A percentile compares a stretch with the other conserved stretches of the same genome.
These are phyloP conservation scores for Austrolebias charrua DNA, from an alignment of 2,797 vertebrate species.

Conservation along the genomic window DNA sequence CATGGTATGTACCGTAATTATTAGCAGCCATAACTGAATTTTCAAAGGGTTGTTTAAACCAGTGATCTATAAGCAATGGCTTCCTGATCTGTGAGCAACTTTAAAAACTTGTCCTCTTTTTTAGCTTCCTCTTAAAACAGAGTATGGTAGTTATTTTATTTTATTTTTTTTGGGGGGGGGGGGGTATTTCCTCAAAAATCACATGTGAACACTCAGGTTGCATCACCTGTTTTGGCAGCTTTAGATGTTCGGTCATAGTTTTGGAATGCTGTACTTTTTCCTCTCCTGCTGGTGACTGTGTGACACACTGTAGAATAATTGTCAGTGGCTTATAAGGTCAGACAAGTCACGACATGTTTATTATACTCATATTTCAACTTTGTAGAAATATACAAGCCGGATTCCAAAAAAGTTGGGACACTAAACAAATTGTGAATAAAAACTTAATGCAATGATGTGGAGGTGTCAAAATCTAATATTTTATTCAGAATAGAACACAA, in stretches of 20 bases:
- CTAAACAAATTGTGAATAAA: no score
- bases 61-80: neutral
- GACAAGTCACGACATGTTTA: no score
- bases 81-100: no score
- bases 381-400: no score
- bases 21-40: neutral
- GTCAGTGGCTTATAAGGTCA: no score
- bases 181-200: neutral
- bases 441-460: no score
- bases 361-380: no score
- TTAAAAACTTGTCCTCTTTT: no score
- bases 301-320: constrained; percentile 21
- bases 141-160: neutral
- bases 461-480: no score
- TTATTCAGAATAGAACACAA: no score
- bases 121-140: neutral
- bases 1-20: neutral
- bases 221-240: constrained; percentile 1
- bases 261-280: constrained; percentile 30
- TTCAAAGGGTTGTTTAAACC: neutral
- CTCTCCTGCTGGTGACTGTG: constrained; percentile 17
- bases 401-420: no score
- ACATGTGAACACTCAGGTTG: neutral
- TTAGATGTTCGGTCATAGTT: constrained; percentile 16
- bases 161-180: no score